Percentiles rank a stretch among this genome's conserved stretches.
These are phyloP conservation scores for Ophioderma brevispina DNA, from an alignment of 35 echinoderm and acorn worm species.

Conservation along the genomic window DNA sequence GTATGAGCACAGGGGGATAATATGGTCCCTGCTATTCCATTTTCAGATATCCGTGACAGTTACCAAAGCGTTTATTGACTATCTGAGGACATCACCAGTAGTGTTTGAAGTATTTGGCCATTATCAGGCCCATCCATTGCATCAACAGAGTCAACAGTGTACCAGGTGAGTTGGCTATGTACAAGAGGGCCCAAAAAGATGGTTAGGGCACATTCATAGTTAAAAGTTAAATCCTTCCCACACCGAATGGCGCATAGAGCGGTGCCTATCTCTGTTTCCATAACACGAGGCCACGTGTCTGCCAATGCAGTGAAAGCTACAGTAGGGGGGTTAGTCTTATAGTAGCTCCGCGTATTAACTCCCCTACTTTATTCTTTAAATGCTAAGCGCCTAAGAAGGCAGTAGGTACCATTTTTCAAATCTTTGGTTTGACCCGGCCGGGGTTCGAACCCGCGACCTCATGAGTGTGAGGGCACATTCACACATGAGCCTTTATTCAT, in stretches of 20 bases:
- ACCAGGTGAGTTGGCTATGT: conserved; percentile 62
- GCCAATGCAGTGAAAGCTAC: no score
- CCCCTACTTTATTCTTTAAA: background rate
- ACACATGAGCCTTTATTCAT: no score
- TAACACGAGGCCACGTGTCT: no score
- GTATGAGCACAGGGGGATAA: no score
- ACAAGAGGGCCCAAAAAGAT: background rate
- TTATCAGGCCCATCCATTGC: conserved; percentile 97
- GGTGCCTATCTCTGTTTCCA: no score
- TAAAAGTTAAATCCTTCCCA: no score
- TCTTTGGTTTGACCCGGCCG: no score
- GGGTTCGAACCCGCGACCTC: background rate
- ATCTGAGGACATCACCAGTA: conserved; percentile 85
- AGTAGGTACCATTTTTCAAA: no score
- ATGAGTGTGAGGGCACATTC: background rate
- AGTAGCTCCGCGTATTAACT: no score
- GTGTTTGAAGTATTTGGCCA: conserved; percentile 99
- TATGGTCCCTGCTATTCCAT: no score
- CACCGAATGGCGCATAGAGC: no score
- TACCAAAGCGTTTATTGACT: conserved; percentile 95
- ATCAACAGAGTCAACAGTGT: conserved; percentile 89
- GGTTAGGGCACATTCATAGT: background rate
- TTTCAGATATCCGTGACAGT: conserved; percentile 90
- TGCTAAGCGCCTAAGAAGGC: background rate
- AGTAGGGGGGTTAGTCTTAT: no score